phyloP scores from a whole-genome alignment of 1,140 invertebrate species.

The Pomacea maculata region DNA sequence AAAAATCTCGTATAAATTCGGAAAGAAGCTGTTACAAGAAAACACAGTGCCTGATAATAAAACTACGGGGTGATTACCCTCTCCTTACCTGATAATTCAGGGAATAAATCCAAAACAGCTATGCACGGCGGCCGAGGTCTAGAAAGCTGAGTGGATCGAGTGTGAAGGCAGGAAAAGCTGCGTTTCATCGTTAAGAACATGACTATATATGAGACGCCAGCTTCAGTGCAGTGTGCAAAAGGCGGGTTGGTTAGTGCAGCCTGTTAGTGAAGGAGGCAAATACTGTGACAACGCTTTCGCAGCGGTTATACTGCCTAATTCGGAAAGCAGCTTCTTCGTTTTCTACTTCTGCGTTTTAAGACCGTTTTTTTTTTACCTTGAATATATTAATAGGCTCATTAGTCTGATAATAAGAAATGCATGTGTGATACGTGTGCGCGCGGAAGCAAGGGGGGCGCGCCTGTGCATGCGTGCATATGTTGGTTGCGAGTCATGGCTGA shows the following conservation, averaged over 20 bases:
- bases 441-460: not conserved
- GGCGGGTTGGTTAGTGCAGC: too few species aligned
- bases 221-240: conserved; percentile 10
- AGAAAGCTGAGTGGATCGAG: not conserved
- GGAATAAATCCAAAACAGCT: too few species aligned
- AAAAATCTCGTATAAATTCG: too few species aligned
- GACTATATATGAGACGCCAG: conserved; percentile 3
- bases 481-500: not conserved
- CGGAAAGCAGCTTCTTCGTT: too few species aligned
- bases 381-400: not conserved
- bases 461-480: not conserved
- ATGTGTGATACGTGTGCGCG: not conserved
- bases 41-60: too few species aligned
- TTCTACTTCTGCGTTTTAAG: too few species aligned
- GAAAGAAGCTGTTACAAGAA: too few species aligned
- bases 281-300: too few species aligned
- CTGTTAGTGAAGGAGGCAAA: conserved; percentile 1
- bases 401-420: not conserved
- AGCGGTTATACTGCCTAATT: too few species aligned
- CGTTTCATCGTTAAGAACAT: not conserved
- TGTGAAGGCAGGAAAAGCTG: not conserved
- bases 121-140: not conserved
- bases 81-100: too few species aligned
- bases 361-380: too few species aligned
- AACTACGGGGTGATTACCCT: too few species aligned